Evolutionary conservation across 2,113 vertebrate species (phyloP), one percentile per base, ranked within the genome.

Genomic region (Protomyctophum bolini): DNA sequence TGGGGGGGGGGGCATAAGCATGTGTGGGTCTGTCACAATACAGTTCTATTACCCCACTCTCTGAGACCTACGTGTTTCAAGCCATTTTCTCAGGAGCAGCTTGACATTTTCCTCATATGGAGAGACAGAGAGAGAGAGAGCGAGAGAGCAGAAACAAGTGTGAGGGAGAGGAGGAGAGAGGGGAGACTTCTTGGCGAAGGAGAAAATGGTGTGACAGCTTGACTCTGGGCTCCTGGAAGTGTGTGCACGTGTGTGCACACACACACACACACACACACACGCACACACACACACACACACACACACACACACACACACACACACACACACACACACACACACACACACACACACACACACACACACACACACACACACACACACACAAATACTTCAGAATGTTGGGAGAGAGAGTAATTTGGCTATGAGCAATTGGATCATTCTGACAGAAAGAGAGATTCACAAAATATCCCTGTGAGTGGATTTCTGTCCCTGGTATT

Each of bases 141-240:
- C 3, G 33, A 41, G 33, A 41, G 33, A 41, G 33, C 33, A 41
- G 33, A 41, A 41, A 41, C 5, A 41, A 41, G 33, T 41, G 33
- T 41, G 33, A 41, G 33, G 33, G 33, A 41, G 33, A 41, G 33
- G 33, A 41, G 33, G 33, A 52, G 50, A 66, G 59, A 68, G 52
- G 28, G 73, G 55, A 41, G 33, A 29, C 67, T 66, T 45, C 56
- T 72, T 28, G 68, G 74, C 45, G 66, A 64, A 41, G 71, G n/a
- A 6, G 59, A 48, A 73, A 65, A 60, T 68, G 58, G 50, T 68
- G 63, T 70, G 81, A 75, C 76, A 80, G 79, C 68, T 73, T 63
- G 76, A 80, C 62, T 70, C 63, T 2, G 48, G 47, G 66, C 60
- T 56, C n/a, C 45, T 21, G 57, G n/a, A 11, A 10, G 51, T 33